A percentile compares a stretch with the other conserved stretches of the same genome.
Evolutionary conservation across 2,113 vertebrate genomes (phyloP).

Genomic region (Microtus ochrogaster): DNA sequence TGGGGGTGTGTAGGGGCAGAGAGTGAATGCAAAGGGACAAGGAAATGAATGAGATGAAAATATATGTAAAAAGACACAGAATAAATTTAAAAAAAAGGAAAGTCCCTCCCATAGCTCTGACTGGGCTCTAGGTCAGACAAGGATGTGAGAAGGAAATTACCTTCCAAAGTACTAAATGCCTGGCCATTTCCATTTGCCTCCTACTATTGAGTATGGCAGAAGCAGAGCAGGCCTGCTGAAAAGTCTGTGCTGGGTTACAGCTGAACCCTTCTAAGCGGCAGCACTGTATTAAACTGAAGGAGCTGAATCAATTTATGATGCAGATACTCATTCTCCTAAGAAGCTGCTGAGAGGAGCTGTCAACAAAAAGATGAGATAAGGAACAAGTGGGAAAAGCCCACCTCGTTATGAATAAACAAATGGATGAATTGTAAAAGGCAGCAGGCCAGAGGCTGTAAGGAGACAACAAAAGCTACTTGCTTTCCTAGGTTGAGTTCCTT

Average conservation of each 20-base stretch:
- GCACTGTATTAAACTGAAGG: background rate
- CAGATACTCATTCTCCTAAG: constrained; percentile 19
- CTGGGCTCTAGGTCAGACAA: background rate
- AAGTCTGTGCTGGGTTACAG: background rate
- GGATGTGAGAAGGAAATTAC: background rate
- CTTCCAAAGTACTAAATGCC: background rate
- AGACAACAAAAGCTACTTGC: background rate
- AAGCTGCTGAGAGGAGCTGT: background rate
- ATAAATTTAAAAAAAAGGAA: background rate
- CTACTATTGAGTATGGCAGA: background rate
- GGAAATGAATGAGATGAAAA: background rate
- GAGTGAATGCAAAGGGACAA: background rate
- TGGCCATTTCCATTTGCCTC: background rate
- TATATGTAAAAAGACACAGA: background rate
- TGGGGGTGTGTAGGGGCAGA: background rate
- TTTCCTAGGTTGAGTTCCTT: background rate
- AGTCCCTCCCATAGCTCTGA: background rate
- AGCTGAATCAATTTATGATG: background rate
- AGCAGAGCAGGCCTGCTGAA: background rate
- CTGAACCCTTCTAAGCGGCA: background rate
- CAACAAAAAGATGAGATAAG: constrained; percentile 46
- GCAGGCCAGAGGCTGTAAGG: background rate
- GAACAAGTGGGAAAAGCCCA: background rate
- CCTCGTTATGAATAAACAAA: background rate
- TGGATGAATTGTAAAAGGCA: background rate